Evolutionary conservation across 2,113 vertebrate species (phyloP), one percentile per base, ranked within the genome.

Genomic region (Aspiorhynchus laticeps): DNA sequence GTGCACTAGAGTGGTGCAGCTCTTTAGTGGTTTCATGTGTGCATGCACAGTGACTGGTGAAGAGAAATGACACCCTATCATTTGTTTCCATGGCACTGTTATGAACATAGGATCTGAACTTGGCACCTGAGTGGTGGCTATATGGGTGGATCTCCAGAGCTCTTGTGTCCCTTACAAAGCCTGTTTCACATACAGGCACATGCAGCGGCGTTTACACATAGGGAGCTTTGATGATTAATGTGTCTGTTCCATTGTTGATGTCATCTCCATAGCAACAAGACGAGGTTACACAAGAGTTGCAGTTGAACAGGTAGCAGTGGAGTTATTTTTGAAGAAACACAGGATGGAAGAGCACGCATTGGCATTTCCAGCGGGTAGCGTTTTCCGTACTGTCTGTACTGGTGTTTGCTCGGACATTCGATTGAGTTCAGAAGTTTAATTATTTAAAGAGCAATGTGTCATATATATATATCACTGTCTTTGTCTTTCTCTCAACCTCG

Each of bases 71-170:
- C 86, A 76, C 77, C 24, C 80, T 80, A 85, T 43, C 83, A 51
- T 43, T 38, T 28, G 85, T 91, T 87, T 84, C 87, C 88, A 89
- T 89, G 85, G 78, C 59, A 33, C 59, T 91, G 90, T 91, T 91
- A 81, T 88, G 86, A 90, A 89, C 90, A 88, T 76, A 83, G 46
- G 36, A 84, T 80, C 76, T 87, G 78, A 89, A 85, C 83, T 83
- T 83, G 82, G 73, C 85, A 85, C 83, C 73, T 75, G 87, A 84
- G 74, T 19, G 75, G 36, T 69, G 56, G 38, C 43, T 88, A 78
- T 83, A 83, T 63, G 73, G 81, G 84, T 33, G 56, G 80, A 80
- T 88, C 86, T 61, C 41, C 26, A 12, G 41, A 80, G 87, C 28
- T 41, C 48, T 26, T 19, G 48, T 51, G 71, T 67, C 63, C 33